Conservation (phyloP, 1,140 invertebrate species). For the Hetaerina americana region DNA sequence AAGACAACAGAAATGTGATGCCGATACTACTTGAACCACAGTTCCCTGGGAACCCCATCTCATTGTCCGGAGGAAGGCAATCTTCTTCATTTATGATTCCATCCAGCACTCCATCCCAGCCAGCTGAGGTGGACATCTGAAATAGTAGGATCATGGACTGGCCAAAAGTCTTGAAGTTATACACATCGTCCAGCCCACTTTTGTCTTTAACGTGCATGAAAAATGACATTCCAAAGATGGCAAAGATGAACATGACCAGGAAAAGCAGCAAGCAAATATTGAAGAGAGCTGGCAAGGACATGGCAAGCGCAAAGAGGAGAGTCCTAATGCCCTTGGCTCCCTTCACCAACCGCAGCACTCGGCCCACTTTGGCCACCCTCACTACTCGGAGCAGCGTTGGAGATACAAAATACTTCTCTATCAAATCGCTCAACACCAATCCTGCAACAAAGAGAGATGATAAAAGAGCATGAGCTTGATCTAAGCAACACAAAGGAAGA, state of each 20-base stretch:
- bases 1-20: conserved; percentile 87
- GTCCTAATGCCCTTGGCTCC: conserved; percentile 95
- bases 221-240: conserved; percentile 98
- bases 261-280: conserved; percentile 97
- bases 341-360: conserved; percentile 92
- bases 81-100: conserved; percentile 93
- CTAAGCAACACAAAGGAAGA: too few relatives aligned
- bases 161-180: conserved; percentile 98
- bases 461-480: too few relatives aligned
- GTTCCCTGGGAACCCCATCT: conserved; percentile 74
- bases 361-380: conserved; percentile 92
- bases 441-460: conserved; percentile 59
- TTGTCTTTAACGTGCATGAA: conserved; percentile 95
- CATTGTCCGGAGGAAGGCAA: conserved; percentile 73
- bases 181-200: conserved; percentile 88
- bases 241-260: conserved; percentile 98
- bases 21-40: conserved; percentile 87
- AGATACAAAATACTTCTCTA: conserved; percentile 95
- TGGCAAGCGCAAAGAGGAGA: conserved; percentile 90
- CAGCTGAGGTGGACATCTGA: conserved; percentile 96
- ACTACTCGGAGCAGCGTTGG: conserved; percentile 94
- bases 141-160: conserved; percentile 96
- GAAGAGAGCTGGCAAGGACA: conserved; percentile 94
- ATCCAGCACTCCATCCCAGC: conserved; percentile 91
- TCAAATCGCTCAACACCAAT: conserved; percentile 87